A percentile compares a stretch with the other conserved stretches of the same genome.
Evolutionary conservation across 2,113 vertebrate genomes (phyloP).

Genomic region (Mastomys coucha): DNA sequence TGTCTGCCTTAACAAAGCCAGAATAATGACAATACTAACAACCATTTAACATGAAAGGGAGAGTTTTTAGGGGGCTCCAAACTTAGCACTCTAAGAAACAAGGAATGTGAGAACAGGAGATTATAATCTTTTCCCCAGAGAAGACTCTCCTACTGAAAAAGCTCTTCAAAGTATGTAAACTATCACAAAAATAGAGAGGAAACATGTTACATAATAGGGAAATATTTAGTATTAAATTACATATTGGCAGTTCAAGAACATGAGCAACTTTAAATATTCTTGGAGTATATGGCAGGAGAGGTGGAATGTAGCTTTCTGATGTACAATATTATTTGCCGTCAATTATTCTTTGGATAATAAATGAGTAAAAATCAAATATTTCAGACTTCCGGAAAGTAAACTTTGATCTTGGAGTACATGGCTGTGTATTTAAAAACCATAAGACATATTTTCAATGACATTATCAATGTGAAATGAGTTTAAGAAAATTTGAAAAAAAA

Average conservation of each 20-base stretch:
- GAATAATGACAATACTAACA: not conserved
- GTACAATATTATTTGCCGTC: not conserved
- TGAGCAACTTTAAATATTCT: not conserved
- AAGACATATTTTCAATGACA: not conserved
- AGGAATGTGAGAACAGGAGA: not conserved
- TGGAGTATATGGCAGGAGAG: not conserved
- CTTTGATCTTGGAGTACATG: not conserved
- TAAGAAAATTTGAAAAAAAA: not conserved
- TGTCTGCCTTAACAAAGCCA: not conserved
- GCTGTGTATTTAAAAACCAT: not conserved
- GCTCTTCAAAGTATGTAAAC: not conserved
- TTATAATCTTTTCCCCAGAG: not conserved
- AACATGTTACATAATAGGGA: not conserved
- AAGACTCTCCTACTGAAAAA: not conserved
- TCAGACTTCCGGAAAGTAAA: not conserved
- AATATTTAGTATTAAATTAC: not conserved
- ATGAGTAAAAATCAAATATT: not conserved
- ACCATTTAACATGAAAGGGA: not conserved
- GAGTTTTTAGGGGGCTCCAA: not conserved
- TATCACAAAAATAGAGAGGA: not conserved
- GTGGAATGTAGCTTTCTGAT: not conserved
- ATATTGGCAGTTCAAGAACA: not conserved
- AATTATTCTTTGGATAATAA: not conserved
- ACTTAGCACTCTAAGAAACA: not conserved
- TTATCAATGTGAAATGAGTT: not conserved